These are phyloP conservation scores for Glossophaga mutica DNA, from an alignment of 2,797 vertebrate species.

Conservation along the genomic window DNA sequence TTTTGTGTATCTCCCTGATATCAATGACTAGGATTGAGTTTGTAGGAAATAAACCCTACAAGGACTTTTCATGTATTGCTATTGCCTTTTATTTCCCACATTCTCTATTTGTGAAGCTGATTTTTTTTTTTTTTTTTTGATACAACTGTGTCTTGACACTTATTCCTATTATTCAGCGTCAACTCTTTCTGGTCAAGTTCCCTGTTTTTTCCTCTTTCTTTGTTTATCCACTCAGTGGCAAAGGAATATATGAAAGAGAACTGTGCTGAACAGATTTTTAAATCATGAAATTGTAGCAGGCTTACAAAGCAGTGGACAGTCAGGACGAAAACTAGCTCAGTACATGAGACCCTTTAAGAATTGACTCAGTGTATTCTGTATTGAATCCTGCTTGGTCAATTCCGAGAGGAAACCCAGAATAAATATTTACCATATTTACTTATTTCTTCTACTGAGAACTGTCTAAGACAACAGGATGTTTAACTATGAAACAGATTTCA, in stretches of 20 bases:
- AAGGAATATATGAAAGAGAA: constrained; percentile 53
- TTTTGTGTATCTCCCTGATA: not conserved
- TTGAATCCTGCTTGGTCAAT: constrained; percentile 58
- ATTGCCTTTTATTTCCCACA: not conserved
- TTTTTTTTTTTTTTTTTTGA: not conserved
- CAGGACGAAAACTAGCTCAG: not conserved
- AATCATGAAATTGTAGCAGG: not conserved
- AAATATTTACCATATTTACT: constrained; percentile 75
- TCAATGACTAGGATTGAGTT: not conserved
- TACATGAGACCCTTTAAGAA: constrained; percentile 38
- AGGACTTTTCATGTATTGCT: not conserved
- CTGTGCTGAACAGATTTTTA: constrained; percentile 35
- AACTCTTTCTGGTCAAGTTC: not conserved
- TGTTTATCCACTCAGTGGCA: not conserved
- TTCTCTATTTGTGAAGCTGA: not conserved
- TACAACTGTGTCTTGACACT: not conserved
- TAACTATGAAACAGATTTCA: constrained; percentile 68
- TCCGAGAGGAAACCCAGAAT: constrained; percentile 67
- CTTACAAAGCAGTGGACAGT: constrained; percentile 50
- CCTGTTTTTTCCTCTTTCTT: not conserved
- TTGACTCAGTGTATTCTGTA: not conserved
- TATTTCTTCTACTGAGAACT: constrained; percentile 71
- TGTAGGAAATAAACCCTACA: not conserved
- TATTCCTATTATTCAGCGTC: constrained; percentile 32
- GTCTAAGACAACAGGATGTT: constrained; percentile 75